Conservation (phyloP, 1,140 invertebrate genomes). For the Drosophila sulfurigaster region DNA sequence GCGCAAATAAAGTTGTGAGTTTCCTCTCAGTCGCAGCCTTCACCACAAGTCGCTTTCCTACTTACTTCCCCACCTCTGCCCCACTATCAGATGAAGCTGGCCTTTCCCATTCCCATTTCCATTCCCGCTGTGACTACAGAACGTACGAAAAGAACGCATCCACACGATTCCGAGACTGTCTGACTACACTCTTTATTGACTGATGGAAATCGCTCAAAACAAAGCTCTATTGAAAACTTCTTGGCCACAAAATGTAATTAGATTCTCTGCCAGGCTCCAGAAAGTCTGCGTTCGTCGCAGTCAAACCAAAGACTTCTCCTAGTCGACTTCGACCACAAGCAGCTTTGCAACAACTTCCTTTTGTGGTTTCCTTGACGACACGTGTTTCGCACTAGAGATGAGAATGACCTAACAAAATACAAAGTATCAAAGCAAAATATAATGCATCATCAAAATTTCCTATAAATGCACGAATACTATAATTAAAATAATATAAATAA, state of each 20-base stretch:
- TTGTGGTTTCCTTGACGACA: slow-evolving; percentile 53
- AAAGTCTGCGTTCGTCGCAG: slow-evolving; percentile 20
- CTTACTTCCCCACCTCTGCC: neutral
- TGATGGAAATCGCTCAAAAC: slow-evolving; percentile 79
- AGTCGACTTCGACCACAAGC: slow-evolving; percentile 32
- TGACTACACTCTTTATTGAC: slow-evolving; percentile 65
- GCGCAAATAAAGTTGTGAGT: slow-evolving; percentile 77
- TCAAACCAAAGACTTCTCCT: slow-evolving; percentile 15
- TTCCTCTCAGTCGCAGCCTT: neutral
- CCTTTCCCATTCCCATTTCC: slow-evolving; percentile 1
- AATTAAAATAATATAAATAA: too few species aligned
- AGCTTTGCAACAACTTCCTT: slow-evolving; percentile 34
- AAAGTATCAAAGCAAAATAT: neutral
- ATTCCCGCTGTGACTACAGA: slow-evolving; percentile 55
- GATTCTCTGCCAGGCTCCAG: slow-evolving; percentile 47
- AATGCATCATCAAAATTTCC: neutral
- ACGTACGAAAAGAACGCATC: neutral
- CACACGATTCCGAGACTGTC: slow-evolving; percentile 18
- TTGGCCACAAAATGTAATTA: slow-evolving; percentile 80
- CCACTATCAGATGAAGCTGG: slow-evolving; percentile 60
- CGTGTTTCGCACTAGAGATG: slow-evolving; percentile 50
- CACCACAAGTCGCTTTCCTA: neutral
- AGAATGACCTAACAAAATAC: too few species aligned
- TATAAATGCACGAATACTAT: neutral
- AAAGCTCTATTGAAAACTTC: slow-evolving; percentile 46